These are phyloP conservation scores for Mormyrus iriodes DNA, from an alignment of 2,113 vertebrate species.

Conservation along the genomic window DNA sequence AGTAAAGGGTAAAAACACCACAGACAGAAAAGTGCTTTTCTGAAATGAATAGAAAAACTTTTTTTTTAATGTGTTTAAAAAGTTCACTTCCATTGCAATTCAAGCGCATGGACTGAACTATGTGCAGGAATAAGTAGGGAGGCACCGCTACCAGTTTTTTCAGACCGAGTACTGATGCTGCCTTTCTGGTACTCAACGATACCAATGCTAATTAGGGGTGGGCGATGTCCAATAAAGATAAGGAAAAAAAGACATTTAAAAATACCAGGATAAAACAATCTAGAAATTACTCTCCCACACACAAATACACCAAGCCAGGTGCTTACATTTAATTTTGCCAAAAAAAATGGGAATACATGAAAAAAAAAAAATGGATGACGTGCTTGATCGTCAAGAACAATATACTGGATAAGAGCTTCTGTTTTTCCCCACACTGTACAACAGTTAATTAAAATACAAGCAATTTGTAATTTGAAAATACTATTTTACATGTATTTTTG, in stretches of 20 bases:
- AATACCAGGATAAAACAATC: neutral
- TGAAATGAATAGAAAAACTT: neutral
- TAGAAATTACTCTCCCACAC: no score
- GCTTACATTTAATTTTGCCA: no score
- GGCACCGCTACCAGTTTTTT: neutral
- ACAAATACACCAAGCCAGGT: no score
- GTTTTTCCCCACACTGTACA: no score
- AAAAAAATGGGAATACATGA: no score
- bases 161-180: neutral
- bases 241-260: neutral
- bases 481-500: no score
- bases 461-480: no score
- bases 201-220: neutral
- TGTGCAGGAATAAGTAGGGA: neutral
- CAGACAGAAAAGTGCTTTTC: neutral
- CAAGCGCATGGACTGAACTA: neutral
- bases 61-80: neutral
- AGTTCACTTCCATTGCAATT: neutral
- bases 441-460: no score
- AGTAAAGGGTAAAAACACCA: neutral
- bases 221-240: neutral
- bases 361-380: no score
- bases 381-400: no score
- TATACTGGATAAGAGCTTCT: no score
- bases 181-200: neutral